Percentiles rank a stretch among this genome's conserved stretches.
phyloP scores from a whole-genome alignment of 2,888 invertebrate genomes.

The Isoperla grammatica region DNA sequence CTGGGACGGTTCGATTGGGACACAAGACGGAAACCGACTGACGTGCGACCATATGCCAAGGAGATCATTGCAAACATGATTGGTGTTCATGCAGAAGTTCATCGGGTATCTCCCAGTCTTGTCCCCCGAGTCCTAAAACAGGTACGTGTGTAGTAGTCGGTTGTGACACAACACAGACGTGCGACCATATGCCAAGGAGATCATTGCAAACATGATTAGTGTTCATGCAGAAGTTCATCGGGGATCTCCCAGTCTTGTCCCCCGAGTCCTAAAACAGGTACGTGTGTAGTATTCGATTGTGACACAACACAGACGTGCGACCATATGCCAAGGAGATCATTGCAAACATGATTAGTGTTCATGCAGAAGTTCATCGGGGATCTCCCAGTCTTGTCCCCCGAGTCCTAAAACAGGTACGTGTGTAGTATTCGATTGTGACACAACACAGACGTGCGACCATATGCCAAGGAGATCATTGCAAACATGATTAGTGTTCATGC shows the following conservation, averaged over 20 bases:
- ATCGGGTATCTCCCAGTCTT: constrained; percentile 71
- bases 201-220: constrained; percentile 72
- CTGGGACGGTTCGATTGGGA: constrained; percentile 84
- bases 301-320: constrained; percentile 66
- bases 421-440: constrained; percentile 80
- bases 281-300: constrained; percentile 70
- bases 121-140: constrained; percentile 56
- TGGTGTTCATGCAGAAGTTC: constrained; percentile 71
- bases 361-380: constrained; percentile 70
- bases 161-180: constrained; percentile 72
- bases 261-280: constrained; percentile 50
- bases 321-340: constrained; percentile 87
- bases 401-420: constrained; percentile 44
- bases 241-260: constrained; percentile 71
- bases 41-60: constrained; percentile 82
- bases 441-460: constrained; percentile 70
- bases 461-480: constrained; percentile 82
- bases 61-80: constrained; percentile 79
- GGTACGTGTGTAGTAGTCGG: constrained; percentile 55
- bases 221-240: constrained; percentile 74
- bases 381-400: constrained; percentile 72
- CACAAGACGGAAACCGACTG: constrained; percentile 65
- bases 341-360: constrained; percentile 73
- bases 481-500: constrained; percentile 74
- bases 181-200: constrained; percentile 83